A percentile compares a stretch with the other conserved stretches of the same genome.
phyloP scores from a whole-genome alignment of 35 echinoderm and acorn worm genomes.

The Ptychodera flava region DNA sequence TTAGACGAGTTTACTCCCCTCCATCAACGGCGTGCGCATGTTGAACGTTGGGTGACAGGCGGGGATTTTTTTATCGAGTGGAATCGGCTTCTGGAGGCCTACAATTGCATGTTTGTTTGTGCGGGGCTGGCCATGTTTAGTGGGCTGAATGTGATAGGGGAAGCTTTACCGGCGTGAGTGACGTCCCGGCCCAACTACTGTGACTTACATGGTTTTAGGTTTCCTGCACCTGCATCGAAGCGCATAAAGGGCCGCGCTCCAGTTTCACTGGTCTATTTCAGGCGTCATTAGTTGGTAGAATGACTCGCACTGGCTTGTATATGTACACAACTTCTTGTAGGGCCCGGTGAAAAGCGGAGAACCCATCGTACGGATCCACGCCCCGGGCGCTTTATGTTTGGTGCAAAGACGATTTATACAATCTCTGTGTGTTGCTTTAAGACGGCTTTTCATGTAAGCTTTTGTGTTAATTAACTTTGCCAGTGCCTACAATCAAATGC shows the following conservation, averaged over 20 bases:
- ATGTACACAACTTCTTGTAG: constrained; percentile 1
- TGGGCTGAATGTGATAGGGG: neutral
- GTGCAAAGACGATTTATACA: neutral
- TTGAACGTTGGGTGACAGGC: neutral
- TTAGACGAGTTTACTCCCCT: neutral
- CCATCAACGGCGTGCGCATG: neutral
- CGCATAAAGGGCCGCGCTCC: neutral
- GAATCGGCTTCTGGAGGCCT: neutral
- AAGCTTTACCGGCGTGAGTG: neutral
- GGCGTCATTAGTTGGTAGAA: neutral
- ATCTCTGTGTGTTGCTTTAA: neutral
- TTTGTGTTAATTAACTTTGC: constrained; percentile 2
- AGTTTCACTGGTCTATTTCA: neutral
- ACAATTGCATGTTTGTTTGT: neutral
- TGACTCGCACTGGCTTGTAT: neutral
- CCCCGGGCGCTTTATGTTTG: neutral
- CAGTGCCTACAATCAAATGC: neutral
- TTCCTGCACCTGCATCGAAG: neutral
- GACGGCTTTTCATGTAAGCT: neutral
- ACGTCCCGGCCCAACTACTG: neutral
- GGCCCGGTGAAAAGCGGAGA: neutral
- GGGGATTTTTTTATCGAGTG: neutral
- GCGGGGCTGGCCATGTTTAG: neutral
- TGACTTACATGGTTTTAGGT: neutral
- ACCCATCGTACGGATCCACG: neutral